Evolutionary conservation across 2,797 vertebrate species (phyloP), one percentile per base, ranked within the genome.

Genomic region (Taeniopygia guttata): DNA sequence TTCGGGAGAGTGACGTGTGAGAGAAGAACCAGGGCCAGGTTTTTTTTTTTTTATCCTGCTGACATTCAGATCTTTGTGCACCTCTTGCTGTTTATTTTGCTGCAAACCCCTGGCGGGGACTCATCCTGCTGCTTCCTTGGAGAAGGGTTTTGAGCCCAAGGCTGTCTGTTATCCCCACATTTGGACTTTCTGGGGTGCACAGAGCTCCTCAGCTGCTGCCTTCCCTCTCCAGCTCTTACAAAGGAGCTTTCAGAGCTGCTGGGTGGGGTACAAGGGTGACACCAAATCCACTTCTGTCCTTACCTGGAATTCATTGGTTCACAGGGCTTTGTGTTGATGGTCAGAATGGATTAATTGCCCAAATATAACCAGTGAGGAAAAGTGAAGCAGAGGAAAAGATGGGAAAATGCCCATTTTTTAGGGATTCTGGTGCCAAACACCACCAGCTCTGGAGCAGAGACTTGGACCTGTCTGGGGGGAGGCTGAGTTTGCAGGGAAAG

Each of bases 271-370:
- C 23, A 34, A 10, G 36, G 46, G 30, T 36, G 54, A 4, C 16
- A 29, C 20, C 23, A 75, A 72, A 19, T n/a, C 63, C 40, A 2
- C 16, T 10, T 59, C 19, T 58, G 34, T 36, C 46, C 67, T 42
- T 45, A 14, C 16, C 63, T 76, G 12, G 36, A 48, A 3, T 13
- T 7, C 68, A 40, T 18, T 38, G 75, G 43, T 17, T 19, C 3
- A 0, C 22, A 42, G 20, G 34, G 60, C 19, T 66, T n/a, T n/a
- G n/a, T n/a, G n/a, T n/a, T 42, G 40, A 4, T 16, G 21, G 4
- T 18, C 45, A n/a, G 77, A 76, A 74, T 0, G 25, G 43, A n/a
- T 60, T 36, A 26, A 64, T 30, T 66, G 38, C 56, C 20, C 16
- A n/a, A 4, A 52, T 32, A 2, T 0, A 1, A 43, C 8, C 25